Evolutionary conservation across 2,888 invertebrate genomes (phyloP), one percentile per base, ranked within the genome.

Genomic region (Leptothorax acervorum): DNA sequence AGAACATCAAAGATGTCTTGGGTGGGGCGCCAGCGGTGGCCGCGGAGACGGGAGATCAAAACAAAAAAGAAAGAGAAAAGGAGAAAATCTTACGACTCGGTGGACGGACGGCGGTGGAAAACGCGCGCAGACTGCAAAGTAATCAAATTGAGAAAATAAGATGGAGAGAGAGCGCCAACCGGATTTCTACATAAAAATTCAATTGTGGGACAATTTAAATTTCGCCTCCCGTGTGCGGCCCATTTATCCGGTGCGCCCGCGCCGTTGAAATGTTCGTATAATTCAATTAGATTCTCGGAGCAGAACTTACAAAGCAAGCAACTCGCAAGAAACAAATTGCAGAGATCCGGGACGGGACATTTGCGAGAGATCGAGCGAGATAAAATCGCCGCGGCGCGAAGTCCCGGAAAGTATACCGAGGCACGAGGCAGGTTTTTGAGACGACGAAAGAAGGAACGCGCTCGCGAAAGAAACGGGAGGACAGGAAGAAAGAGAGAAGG

Each of bases 1-100:
- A 89, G 85, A 82, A 88, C 89, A 89, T 92, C 91, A 92, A 91
- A 92, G 91, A 87, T 88, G 86, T 5, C 76, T 65, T 65, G 62
- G 66, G 55, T 39, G 55, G 68, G 35, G 75, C 66, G 62, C 11
- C 35, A 70, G 85, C 42, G 48, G 74, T n/a, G 66, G 39, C 42
- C 31, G 6, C 23, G 48, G 42, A 39, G 60, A 74, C 35, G 18
- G 35, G 45, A 60, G 65, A 87, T 87, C 39, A 75, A 79, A 85
- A 86, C 79, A 65, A 85, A 84, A 85, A 66, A 51, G 71, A 79
- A 28, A 48, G 3, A 23, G 53, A 23, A 86, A 60, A 75, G 60
- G 42, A 42, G 53, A 23, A 60, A 42, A 79, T 23, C 42, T 28
- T 48, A 39, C 51, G 39, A 51, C 28, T 68, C 23, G 53, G 53